Conservation (phyloP, 2,113 vertebrate species). For the Pongo pygmaeus region DNA sequence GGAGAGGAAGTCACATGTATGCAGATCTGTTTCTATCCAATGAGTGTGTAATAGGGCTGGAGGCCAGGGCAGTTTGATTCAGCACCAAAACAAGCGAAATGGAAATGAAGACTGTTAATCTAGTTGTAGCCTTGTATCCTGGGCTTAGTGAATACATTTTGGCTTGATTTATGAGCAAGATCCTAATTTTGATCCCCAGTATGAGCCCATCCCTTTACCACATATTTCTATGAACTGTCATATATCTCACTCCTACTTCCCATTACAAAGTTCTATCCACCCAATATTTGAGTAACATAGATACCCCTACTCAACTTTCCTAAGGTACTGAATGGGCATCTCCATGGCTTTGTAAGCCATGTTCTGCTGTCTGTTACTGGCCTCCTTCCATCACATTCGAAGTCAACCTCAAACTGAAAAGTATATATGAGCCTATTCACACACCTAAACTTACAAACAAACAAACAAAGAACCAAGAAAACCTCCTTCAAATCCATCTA, state of each 20-base stretch:
- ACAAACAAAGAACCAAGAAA: background rate
- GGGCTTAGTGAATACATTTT: background rate
- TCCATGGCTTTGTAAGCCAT: background rate
- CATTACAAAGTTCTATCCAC: background rate
- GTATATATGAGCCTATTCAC: background rate
- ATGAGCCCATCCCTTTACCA: background rate
- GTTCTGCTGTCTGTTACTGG: background rate
- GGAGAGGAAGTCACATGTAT: background rate
- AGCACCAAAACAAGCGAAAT: background rate
- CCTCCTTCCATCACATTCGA: background rate
- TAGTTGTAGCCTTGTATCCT: background rate
- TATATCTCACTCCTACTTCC: fast-evolving
- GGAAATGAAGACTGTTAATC: background rate
- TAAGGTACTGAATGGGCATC: fast-evolving
- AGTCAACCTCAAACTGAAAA: background rate
- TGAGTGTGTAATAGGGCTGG: background rate
- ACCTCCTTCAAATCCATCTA: background rate
- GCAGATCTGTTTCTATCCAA: background rate
- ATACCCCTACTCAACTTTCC: background rate
- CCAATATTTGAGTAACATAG: background rate
- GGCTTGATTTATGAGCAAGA: background rate
- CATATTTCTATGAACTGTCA: background rate
- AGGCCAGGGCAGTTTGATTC: background rate
- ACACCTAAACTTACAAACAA: background rate
- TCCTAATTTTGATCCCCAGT: background rate